Conservation (phyloP, 1,140 invertebrate species). For the Atta texana region DNA sequence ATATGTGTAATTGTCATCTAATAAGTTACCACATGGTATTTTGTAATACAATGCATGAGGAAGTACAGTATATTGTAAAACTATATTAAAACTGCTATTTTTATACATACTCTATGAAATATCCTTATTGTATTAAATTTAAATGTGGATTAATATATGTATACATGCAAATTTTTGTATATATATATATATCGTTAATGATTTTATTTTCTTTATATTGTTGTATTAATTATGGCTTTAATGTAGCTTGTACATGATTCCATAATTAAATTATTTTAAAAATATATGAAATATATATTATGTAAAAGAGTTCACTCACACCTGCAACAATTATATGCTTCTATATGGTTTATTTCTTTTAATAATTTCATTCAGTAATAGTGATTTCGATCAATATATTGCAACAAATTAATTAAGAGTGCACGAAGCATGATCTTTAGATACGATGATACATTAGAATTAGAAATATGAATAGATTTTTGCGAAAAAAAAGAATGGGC, state of each 20-base stretch:
- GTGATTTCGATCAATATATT: background rate
- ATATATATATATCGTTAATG: background rate
- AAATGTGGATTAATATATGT: background rate
- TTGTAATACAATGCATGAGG: background rate
- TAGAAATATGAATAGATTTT: background rate
- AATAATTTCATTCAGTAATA: background rate
- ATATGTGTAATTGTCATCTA: conserved; percentile 12
- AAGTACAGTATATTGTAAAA: conserved; percentile 8
- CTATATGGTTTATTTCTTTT: background rate
- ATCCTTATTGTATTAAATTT: conserved; percentile 39
- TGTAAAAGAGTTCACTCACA: background rate
- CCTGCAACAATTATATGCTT: background rate
- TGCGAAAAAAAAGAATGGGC: too few relatives aligned
- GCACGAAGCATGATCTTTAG: background rate
- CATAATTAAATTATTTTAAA: conserved; percentile 25
- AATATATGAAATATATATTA: background rate
- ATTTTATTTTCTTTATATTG: conserved; percentile 13
- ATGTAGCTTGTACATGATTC: background rate
- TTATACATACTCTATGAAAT: conserved; percentile 39
- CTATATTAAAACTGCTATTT: conserved; percentile 38
- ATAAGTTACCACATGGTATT: conserved; percentile 35
- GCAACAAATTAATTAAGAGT: background rate
- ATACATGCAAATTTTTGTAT: conserved; percentile 6
- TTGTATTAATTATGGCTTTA: conserved; percentile 6
- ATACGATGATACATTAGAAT: background rate